phyloP scores from a whole-genome alignment of 2,888 invertebrate genomes.

The Pardosa pseudoannulata region DNA sequence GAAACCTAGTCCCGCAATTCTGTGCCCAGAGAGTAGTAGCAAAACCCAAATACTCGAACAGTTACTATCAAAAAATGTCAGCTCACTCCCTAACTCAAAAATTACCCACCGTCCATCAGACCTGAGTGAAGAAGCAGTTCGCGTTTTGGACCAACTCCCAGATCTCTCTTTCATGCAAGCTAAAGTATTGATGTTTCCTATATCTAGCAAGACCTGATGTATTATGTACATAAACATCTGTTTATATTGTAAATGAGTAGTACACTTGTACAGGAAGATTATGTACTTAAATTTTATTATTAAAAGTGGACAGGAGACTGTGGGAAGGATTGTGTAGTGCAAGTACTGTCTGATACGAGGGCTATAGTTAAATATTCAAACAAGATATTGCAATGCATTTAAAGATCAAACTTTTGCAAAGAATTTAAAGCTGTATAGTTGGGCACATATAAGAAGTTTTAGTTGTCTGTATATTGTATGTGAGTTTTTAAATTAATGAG shows the following conservation, averaged over 20 bases:
- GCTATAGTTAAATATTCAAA: no score
- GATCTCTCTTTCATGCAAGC: slow-evolving; percentile 78
- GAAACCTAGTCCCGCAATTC: slow-evolving; percentile 66
- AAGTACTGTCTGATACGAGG: no score
- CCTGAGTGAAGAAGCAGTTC: slow-evolving; percentile 76
- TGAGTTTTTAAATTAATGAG: no score
- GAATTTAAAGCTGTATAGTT: no score
- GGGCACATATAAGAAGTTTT: no score
- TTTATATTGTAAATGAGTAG: slow-evolving; percentile 48
- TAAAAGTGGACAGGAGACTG: background rate
- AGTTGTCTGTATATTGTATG: no score
- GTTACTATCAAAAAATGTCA: slow-evolving; percentile 76
- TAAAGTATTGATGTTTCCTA: slow-evolving; percentile 78
- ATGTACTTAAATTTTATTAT: slow-evolving; percentile 40
- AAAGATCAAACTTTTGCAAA: no score
- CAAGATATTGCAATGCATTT: no score
- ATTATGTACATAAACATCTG: slow-evolving; percentile 38
- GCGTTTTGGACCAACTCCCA: slow-evolving; percentile 77
- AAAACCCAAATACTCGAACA: slow-evolving; percentile 75
- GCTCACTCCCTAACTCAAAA: slow-evolving; percentile 70
- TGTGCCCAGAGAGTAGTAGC: slow-evolving; percentile 48
- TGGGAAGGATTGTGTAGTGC: background rate
- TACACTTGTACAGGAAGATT: slow-evolving; percentile 49
- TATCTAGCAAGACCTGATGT: slow-evolving; percentile 62
- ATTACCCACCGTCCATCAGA: slow-evolving; percentile 58